Base-by-base conservation (phyloP, 2,888 invertebrate species). In the Hypena proboscidalis region DNA sequence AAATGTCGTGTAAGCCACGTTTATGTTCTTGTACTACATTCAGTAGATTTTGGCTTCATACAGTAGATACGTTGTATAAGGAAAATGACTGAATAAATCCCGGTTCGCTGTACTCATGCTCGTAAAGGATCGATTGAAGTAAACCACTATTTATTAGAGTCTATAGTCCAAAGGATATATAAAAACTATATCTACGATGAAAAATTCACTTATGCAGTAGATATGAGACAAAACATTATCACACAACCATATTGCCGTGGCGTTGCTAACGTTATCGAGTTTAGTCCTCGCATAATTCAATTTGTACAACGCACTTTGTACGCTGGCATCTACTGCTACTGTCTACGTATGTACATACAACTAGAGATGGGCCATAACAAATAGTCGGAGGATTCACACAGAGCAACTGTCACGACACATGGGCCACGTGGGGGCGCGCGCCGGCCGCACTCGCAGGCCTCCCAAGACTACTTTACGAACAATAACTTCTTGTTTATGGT, bases 401-500 rank as follows among this genome's bases (percentile, higher is more conserved):
- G 51, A 58, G 57, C 42, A 47, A 49, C 46, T 51, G 65, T 61
- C 69, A 70, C 67, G 61, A 52, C 62, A 60, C 60, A 54, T 52
- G 46, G 50, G 57, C 50, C 73, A 71, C 76, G 80, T 71, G 77
- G 58, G 51, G 52, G 51, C 46, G 38, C 60, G 42, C 55, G 53
- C 47, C 45, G 44, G 40, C 32, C 37, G 46, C 40, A 52, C 45
- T 39, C 46, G 48, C 49, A 37, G 46, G 42, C 58, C 55, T 43
- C 33, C 35, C 23, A 36, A 35, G 29, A 42, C 48, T 62, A 46
- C 30, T 57, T 57, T 49, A 62, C 55, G 58, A 55, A 47, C 50
- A 58, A 58, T 65, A 46, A 70, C 54, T 58, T 65, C 57, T 72
- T 77, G 77, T 80, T 77, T 77, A 70, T 77, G 58, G 75, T 67